These are phyloP conservation scores for Diarsia rubi DNA, from an alignment of 2,888 invertebrate species.

Conservation along the genomic window DNA sequence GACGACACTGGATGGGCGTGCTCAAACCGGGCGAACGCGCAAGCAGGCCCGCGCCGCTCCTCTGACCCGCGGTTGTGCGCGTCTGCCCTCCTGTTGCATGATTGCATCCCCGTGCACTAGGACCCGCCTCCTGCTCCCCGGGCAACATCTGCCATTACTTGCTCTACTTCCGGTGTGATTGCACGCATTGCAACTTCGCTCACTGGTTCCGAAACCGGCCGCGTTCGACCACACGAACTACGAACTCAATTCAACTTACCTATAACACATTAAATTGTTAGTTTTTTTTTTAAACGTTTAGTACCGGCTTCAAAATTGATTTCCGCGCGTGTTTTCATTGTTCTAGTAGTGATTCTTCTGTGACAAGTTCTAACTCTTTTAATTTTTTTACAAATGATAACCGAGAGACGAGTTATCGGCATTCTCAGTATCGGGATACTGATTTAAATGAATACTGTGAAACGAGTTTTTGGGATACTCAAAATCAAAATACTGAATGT, in stretches of 20 bases:
- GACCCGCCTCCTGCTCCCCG: constrained; percentile 76
- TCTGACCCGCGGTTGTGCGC: constrained; percentile 60
- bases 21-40: constrained; percentile 76
- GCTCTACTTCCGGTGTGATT: constrained; percentile 58
- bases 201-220: constrained; percentile 18
- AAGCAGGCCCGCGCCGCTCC: constrained; percentile 74
- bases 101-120: constrained; percentile 73
- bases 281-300: not conserved
- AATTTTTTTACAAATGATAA: too few species aligned
- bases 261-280: constrained; percentile 19
- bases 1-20: constrained; percentile 72
- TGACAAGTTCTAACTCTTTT: too few species aligned
- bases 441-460: too few species aligned
- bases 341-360: not conserved
- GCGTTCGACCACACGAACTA: constrained; percentile 1
- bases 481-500: too few species aligned
- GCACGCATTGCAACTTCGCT: constrained; percentile 66
- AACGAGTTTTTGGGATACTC: too few species aligned
- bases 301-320: constrained; percentile 38
- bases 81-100: constrained; percentile 69
- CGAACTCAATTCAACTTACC: constrained; percentile 8
- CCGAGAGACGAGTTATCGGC: too few species aligned
- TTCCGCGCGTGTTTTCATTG: constrained; percentile 13
- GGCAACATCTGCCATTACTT: constrained; percentile 55
- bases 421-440: too few species aligned